Conservation (phyloP, 2,797 vertebrate genomes). For the Sebastes alutus region DNA sequence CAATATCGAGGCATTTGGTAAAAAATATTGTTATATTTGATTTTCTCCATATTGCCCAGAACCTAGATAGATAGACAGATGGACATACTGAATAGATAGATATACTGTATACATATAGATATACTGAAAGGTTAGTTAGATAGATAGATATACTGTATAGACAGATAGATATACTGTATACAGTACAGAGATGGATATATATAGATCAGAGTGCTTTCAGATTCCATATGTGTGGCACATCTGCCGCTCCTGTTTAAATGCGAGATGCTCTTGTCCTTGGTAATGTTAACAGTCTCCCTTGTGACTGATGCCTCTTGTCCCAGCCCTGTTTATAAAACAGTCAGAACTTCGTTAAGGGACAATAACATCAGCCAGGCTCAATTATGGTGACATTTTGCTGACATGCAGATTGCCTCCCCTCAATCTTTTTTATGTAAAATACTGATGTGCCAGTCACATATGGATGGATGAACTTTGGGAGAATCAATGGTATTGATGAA, state of each 20-base stretch:
- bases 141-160: background rate
- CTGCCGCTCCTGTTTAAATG: conserved; percentile 53
- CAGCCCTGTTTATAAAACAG: conserved; percentile 82
- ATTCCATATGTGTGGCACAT: conserved; percentile 54
- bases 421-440: conserved; percentile 89
- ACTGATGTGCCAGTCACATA: conserved; percentile 89
- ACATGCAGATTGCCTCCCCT: conserved; percentile 83
- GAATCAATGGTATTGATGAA: conserved; percentile 91
- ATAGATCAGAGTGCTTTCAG: conserved; percentile 25
- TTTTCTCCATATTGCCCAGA: too few species aligned
- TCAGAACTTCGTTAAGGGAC: conserved; percentile 83
- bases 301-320: conserved; percentile 78
- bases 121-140: background rate
- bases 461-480: conserved; percentile 91
- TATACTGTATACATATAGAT: too few species aligned
- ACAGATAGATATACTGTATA: background rate
- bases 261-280: conserved; percentile 72
- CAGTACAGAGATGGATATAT: too few species aligned
- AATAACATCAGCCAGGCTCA: conserved; percentile 79
- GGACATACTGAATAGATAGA: background rate
- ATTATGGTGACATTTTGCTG: conserved; percentile 86
- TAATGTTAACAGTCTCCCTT: conserved; percentile 77
- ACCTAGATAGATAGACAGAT: too few species aligned
- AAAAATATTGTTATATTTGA: too few species aligned
- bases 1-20: too few species aligned